Conservation (phyloP, 2,113 vertebrate genomes). For the Psammodynastes pulverulentus region DNA sequence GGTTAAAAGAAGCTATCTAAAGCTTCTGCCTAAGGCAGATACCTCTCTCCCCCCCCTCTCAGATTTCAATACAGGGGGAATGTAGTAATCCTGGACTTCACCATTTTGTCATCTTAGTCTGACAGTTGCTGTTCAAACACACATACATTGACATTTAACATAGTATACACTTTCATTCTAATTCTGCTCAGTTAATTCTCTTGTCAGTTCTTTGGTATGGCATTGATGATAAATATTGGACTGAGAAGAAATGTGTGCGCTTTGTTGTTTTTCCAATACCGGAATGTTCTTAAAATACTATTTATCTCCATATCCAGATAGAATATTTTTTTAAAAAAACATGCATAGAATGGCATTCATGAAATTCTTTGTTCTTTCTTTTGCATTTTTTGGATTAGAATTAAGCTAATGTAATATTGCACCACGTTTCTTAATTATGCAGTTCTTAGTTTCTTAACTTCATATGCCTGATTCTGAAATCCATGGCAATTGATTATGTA, state of each 20-base stretch:
- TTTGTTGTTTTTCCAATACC: background rate
- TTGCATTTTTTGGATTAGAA: background rate
- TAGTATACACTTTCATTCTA: background rate
- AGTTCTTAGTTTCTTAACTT: background rate
- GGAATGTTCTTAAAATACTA: background rate
- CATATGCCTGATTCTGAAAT: background rate
- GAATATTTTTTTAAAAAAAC: background rate
- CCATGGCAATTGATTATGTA: background rate
- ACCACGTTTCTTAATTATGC: background rate
- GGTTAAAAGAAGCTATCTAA: background rate
- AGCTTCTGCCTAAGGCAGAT: background rate
- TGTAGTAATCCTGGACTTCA: background rate
- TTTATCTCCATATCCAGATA: background rate
- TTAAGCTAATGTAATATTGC: background rate
- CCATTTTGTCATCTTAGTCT: background rate
- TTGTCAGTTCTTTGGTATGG: background rate
- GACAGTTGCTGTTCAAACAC: background rate
- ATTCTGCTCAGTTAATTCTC: background rate
- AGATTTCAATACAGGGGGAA: background rate
- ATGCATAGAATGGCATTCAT: background rate
- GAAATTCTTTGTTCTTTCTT: background rate
- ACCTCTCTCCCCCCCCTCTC: too few relatives aligned
- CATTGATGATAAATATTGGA: background rate
- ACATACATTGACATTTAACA: background rate
- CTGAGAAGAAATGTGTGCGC: background rate